Evolutionary conservation across 2,888 invertebrate species (phyloP), one percentile per base, ranked within the genome.

Genomic region (Halictus ligatus): DNA sequence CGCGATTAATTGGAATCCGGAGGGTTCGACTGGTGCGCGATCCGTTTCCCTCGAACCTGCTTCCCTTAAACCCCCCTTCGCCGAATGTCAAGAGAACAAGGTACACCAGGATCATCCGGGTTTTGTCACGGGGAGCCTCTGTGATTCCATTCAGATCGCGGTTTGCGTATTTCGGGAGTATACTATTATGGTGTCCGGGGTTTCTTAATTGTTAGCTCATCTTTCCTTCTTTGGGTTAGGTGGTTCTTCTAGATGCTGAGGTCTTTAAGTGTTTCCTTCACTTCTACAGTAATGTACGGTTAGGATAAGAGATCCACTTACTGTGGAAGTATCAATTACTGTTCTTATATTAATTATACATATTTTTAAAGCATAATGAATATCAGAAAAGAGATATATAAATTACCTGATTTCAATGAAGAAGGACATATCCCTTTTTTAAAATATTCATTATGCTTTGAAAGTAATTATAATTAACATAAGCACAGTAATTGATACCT

Each of bases 1-100:
- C 73, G 81, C 84, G 80, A 91, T 91, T 89, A 89, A 89, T 90
- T 80, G 84, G 40, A 78, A 88, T 84, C 76, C 75, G 48, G 71
- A 69, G 81, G 87, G 58, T 46, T 75, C 83, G 71, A 43, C 25
- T 64, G 25, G 21, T 35, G 73, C 29, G 60, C 54, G 58, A 75
- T 60, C 54, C 60, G 60, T 35, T 75, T 60, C 75, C 60, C 58
- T 58, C 75, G 75, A 25, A 75, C 54, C 75, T 60, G 60, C 40
- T 73, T 64, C 73, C 40, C 48, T 35, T 67, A 67, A 67, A 67
- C 67, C 35, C 67, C 67, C 67, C 29, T 29, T 29, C 67, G 67
- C 40, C 13, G 43, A 69, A 69, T 43, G 69, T 43, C 71, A 71
- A 71, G 67, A 67, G 67, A 67, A 43, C 69, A 35, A 21, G 69